phyloP scores from a whole-genome alignment of 2,888 invertebrate genomes.

The Crossocerus cetratus region DNA sequence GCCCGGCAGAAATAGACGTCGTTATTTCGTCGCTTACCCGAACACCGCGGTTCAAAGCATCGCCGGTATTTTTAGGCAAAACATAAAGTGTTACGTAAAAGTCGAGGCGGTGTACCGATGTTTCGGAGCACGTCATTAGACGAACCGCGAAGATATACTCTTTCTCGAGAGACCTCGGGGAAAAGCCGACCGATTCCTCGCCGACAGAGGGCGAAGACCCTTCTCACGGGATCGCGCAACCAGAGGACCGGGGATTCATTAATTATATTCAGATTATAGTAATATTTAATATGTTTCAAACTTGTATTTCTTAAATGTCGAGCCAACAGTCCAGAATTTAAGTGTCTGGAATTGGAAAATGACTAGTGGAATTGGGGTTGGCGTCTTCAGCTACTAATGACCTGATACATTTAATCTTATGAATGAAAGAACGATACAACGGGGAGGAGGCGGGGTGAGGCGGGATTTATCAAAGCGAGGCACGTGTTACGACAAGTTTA shows the following conservation, averaged over 20 bases:
- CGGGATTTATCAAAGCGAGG: constrained; percentile 26
- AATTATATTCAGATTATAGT: too few species aligned
- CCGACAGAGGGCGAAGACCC: too few species aligned
- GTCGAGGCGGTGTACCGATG: constrained; percentile 43
- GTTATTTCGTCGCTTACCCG: constrained; percentile 62
- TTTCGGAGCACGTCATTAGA: constrained; percentile 45
- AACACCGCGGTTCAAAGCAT: constrained; percentile 55
- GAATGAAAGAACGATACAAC: constrained; percentile 1
- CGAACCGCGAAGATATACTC: neutral
- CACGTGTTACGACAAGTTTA: constrained; percentile 48
- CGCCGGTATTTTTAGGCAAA: constrained; percentile 60
- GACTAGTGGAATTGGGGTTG: neutral
- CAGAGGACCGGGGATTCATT: too few species aligned
- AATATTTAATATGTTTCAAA: too few species aligned
- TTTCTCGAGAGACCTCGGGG: too few species aligned
- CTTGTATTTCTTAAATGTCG: too few species aligned
- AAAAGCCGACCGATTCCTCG: too few species aligned
- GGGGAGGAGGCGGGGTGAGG: too few species aligned
- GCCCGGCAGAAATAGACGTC: constrained; percentile 61
- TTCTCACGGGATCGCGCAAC: too few species aligned
- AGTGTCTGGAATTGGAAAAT: neutral
- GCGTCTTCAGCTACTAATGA: neutral
- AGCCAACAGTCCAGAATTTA: too few species aligned
- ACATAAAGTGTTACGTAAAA: constrained; percentile 64
- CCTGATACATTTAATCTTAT: constrained; percentile 4